Evolutionary conservation across 1,140 invertebrate species (phyloP).

Genomic region (Hycleus cichorii): DNA sequence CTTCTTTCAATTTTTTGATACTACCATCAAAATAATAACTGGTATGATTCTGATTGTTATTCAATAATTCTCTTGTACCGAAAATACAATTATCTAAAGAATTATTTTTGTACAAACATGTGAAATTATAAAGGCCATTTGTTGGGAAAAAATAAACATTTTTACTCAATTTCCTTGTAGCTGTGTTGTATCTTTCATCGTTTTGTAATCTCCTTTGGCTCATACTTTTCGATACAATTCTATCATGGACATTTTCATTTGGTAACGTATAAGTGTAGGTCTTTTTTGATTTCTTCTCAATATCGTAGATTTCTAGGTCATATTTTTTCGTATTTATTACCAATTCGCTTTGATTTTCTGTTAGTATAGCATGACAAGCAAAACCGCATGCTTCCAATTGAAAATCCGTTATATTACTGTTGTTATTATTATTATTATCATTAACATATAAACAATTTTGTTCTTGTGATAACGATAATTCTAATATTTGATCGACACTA

Average conservation of each 20-base stretch:
- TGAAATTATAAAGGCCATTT: slow-evolving; percentile 35
- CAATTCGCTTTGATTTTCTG: slow-evolving; percentile 42
- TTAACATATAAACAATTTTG: slow-evolving; percentile 50
- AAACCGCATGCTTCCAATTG: slow-evolving; percentile 52
- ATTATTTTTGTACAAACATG: slow-evolving; percentile 20
- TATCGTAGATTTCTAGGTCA: slow-evolving; percentile 46
- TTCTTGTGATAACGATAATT: slow-evolving; percentile 45
- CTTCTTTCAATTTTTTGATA: slow-evolving; percentile 8
- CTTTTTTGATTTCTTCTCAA: slow-evolving; percentile 39
- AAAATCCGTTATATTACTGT: slow-evolving; percentile 42
- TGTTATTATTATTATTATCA: slow-evolving; percentile 40
- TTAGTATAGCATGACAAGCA: slow-evolving; percentile 47
- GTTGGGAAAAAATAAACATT: slow-evolving; percentile 55
- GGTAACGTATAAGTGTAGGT: slow-evolving; percentile 40
- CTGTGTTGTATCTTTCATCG: slow-evolving; percentile 50
- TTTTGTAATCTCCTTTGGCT: slow-evolving; percentile 50
- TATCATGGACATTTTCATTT: not conserved
- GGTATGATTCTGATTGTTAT: slow-evolving; percentile 7
- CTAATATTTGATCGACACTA: slow-evolving; percentile 34
- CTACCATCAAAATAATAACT: not conserved
- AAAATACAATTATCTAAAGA: slow-evolving; percentile 19
- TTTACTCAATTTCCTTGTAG: slow-evolving; percentile 49
- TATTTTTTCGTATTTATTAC: slow-evolving; percentile 48
- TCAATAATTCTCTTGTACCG: slow-evolving; percentile 18
- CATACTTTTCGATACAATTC: slow-evolving; percentile 18